A percentile compares a stretch with the other conserved stretches of the same genome.
phyloP scores from a whole-genome alignment of 2,888 invertebrate species.

The Amphipyra tragopoginis region DNA sequence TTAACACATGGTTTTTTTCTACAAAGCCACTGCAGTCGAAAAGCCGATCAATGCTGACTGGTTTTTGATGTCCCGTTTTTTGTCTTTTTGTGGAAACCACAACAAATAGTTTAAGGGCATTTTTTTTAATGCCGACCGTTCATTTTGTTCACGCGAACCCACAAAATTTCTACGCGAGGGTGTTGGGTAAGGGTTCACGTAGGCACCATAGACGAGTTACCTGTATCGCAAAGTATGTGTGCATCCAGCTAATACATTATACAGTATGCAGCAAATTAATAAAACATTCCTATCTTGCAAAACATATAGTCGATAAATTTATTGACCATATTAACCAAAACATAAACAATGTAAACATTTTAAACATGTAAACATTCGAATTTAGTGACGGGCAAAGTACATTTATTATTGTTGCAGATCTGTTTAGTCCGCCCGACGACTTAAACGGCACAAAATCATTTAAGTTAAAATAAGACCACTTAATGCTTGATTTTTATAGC shows the following conservation, averaged over 20 bases:
- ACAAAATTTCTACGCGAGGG: constrained; percentile 58
- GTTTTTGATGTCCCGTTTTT: constrained; percentile 85
- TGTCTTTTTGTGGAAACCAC: constrained; percentile 86
- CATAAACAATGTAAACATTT: constrained; percentile 64
- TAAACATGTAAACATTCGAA: constrained; percentile 65
- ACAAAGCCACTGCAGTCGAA: constrained; percentile 84
- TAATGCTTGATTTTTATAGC: constrained; percentile 70
- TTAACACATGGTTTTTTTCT: constrained; percentile 88
- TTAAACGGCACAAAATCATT: constrained; percentile 66
- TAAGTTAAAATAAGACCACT: constrained; percentile 71
- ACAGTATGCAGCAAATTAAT: constrained; percentile 13
- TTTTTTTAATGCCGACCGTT: constrained; percentile 81
- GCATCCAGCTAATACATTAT: too few species aligned
- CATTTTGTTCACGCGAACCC: constrained; percentile 82
- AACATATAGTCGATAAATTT: constrained; percentile 58
- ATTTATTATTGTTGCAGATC: constrained; percentile 65
- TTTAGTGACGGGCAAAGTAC: constrained; percentile 57
- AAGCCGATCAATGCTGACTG: constrained; percentile 89
- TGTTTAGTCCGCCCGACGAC: constrained; percentile 65
- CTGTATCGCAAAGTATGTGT: constrained; percentile 33
- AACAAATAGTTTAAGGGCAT: constrained; percentile 87
- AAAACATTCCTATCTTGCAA: constrained; percentile 19
- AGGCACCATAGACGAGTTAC: constrained; percentile 39
- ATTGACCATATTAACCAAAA: constrained; percentile 62
- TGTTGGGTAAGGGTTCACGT: constrained; percentile 51